Evolutionary conservation across 2,797 vertebrate genomes (phyloP).

Genomic region (Dromococcyx pavoninus): DNA sequence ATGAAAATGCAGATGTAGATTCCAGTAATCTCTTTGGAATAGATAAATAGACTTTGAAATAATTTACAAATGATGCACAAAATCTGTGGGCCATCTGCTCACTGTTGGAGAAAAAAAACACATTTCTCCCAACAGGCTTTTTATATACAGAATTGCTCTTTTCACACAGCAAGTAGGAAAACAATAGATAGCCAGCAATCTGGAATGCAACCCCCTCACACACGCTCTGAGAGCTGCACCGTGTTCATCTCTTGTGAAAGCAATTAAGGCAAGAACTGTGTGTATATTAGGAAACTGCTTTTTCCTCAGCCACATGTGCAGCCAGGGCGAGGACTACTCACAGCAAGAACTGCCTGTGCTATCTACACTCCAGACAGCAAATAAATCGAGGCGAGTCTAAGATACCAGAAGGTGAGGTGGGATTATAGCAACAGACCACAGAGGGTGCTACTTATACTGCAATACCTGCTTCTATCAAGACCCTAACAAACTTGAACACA

Average conservation of each 20-base stretch:
- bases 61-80: slow-evolving; percentile 89
- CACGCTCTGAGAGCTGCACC: neutral
- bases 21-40: slow-evolving; percentile 90
- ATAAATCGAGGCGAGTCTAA: neutral
- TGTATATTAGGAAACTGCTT: neutral
- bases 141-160: slow-evolving; percentile 66
- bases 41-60: slow-evolving; percentile 90
- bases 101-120: slow-evolving; percentile 74
- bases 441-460: neutral
- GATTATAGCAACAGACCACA: neutral
- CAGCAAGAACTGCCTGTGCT: neutral
- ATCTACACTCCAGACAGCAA: neutral
- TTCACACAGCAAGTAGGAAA: slow-evolving; percentile 61
- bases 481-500: neutral
- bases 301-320: neutral
- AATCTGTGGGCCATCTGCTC: slow-evolving; percentile 88
- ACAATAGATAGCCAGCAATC: slow-evolving; percentile 31
- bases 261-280: neutral
- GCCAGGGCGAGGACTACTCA: neutral
- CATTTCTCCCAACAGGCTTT: slow-evolving; percentile 69
- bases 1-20: slow-evolving; percentile 87
- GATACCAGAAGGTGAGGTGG: neutral
- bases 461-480: neutral
- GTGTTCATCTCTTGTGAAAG: neutral
- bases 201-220: slow-evolving; percentile 36